Conservation (phyloP, 2,113 vertebrate genomes). For the Eidolon helvum region DNA sequence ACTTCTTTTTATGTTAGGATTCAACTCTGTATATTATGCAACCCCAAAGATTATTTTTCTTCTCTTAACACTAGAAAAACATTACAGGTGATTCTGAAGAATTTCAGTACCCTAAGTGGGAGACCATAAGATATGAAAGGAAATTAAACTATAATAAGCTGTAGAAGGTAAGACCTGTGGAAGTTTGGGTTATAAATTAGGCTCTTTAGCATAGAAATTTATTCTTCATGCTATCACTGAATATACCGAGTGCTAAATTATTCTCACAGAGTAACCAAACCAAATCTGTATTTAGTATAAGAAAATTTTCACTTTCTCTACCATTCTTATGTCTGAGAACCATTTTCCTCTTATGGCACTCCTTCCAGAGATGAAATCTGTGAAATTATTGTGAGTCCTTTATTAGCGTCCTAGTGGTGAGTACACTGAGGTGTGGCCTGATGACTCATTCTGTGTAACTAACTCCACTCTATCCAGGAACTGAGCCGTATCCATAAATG, state of each 20-base stretch:
- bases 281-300: neutral
- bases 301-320: neutral
- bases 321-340: neutral
- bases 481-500: conserved; percentile 32
- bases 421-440: neutral
- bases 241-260: neutral
- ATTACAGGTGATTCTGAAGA: neutral
- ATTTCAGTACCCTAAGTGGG: neutral
- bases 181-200: neutral
- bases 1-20: conserved; percentile 15
- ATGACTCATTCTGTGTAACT: conserved; percentile 51
- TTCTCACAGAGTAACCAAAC: neutral
- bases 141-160: neutral
- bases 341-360: neutral
- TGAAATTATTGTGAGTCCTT: neutral
- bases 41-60: neutral
- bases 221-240: neutral
- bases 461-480: neutral
- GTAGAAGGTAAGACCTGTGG: neutral
- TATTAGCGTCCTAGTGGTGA: neutral
- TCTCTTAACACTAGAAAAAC: neutral
- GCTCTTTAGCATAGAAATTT: neutral
- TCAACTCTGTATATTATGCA: neutral
- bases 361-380: neutral
- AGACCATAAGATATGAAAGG: neutral